phyloP scores from a whole-genome alignment of 1,140 invertebrate species.

The Scylla paramamosain region DNA sequence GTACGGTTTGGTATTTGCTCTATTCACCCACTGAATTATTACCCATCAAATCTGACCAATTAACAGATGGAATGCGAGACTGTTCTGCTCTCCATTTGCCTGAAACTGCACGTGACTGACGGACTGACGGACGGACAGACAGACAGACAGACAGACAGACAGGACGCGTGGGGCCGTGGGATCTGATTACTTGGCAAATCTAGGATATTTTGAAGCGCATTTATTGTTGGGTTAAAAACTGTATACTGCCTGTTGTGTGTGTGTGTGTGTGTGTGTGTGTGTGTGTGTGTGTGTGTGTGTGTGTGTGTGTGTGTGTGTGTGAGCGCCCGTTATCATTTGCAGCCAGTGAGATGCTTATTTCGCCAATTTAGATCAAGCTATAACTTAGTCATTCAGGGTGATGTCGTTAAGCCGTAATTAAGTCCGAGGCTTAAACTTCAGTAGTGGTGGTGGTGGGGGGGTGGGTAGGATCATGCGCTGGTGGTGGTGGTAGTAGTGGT shows the following conservation, averaged over 20 bases:
- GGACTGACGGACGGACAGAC: not conserved
- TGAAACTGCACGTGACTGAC: not conserved
- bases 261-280: too few relatives aligned
- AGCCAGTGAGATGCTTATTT: not conserved
- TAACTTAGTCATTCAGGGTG: not conserved
- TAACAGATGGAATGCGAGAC: slow-evolving; percentile 19
- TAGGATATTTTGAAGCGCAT: not conserved
- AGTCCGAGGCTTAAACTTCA: not conserved
- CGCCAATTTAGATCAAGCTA: not conserved
- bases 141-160: not conserved
- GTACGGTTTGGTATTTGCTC: not conserved
- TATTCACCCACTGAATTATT: not conserved
- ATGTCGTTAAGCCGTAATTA: not conserved
- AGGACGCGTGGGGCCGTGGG: not conserved
- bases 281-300: too few relatives aligned
- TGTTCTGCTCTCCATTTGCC: not conserved
- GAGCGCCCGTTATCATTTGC: not conserved
- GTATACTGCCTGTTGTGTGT: not conserved
- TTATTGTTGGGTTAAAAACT: not conserved
- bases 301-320: not conserved
- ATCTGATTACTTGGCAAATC: not conserved
- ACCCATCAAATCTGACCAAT: not conserved
- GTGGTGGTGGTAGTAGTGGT: not conserved
- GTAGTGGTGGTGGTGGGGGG: not conserved
- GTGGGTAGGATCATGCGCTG: not conserved